Evolutionary conservation across 2,113 vertebrate species (phyloP).

Genomic region (Phoxinus phoxinus): DNA sequence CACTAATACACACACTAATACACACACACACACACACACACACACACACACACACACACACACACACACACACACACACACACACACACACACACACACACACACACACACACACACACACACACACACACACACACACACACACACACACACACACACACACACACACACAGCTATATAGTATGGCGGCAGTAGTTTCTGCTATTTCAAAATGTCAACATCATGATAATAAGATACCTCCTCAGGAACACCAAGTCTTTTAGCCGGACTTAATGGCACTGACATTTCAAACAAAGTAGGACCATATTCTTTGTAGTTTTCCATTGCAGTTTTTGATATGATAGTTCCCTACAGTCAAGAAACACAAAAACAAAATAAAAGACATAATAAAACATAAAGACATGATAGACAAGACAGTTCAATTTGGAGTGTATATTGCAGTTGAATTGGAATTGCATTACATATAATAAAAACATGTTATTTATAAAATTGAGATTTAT

Average conservation of each 20-base stretch:
- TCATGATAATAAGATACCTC: constrained; percentile 74
- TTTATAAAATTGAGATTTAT: too few species aligned
- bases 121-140: too few species aligned
- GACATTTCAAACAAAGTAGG: constrained; percentile 72
- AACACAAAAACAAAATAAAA: neutral
- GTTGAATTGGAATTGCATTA: neutral
- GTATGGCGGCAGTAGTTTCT: too few species aligned
- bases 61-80: too few species aligned
- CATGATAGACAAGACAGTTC: neutral
- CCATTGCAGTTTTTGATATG: constrained; percentile 87
- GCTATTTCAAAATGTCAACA: neutral
- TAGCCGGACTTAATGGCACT: constrained; percentile 78
- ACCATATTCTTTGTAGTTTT: constrained; percentile 84
- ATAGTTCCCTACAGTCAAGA: constrained; percentile 77
- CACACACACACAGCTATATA: too few species aligned
- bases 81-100: too few species aligned
- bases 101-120: too few species aligned
- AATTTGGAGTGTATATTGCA: neutral
- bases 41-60: too few species aligned
- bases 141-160: too few species aligned
- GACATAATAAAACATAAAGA: constrained; percentile 1
- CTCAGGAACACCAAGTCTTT: constrained; percentile 85
- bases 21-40: too few species aligned
- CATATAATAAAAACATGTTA: neutral
- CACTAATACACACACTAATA: too few species aligned